These are phyloP conservation scores for Eospalax fontanierii DNA, from an alignment of 2,797 vertebrate species.

Conservation along the genomic window DNA sequence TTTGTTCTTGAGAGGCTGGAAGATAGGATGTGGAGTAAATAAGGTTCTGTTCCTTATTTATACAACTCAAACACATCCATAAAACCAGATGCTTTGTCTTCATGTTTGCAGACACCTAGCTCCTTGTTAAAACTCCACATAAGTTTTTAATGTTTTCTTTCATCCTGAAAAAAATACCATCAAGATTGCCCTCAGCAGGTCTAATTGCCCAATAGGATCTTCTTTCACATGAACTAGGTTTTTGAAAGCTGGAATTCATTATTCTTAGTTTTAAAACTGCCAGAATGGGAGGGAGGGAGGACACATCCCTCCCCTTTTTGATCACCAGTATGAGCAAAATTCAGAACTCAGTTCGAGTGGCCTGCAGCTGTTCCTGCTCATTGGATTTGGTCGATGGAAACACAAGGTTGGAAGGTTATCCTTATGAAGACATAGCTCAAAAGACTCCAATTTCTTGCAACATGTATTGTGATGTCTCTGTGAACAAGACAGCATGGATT, in stretches of 20 bases:
- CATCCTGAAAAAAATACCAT: background rate
- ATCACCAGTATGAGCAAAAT: constrained; percentile 28
- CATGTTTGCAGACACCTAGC: constrained; percentile 18
- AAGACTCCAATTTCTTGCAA: constrained; percentile 32
- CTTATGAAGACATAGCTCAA: constrained; percentile 38
- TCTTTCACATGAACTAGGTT: constrained; percentile 33
- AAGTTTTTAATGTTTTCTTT: constrained; percentile 25
- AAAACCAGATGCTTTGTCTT: constrained; percentile 62
- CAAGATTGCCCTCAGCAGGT: constrained; percentile 31
- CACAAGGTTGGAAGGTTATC: background rate
- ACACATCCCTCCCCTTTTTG: constrained; percentile 19
- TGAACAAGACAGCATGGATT: constrained; percentile 70
- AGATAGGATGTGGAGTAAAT: background rate
- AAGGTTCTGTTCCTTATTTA: constrained; percentile 11
- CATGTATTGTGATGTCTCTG: constrained; percentile 32
- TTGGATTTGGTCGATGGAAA: constrained; percentile 60
- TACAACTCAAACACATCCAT: background rate
- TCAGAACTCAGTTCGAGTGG: background rate
- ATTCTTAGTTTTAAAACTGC: constrained; percentile 54
- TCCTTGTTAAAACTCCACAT: constrained; percentile 45
- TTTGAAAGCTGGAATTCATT: constrained; percentile 61
- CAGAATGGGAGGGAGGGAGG: constrained; percentile 61
- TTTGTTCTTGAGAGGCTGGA: background rate
- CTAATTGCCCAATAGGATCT: background rate
- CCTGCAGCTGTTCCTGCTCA: background rate